Percentiles rank a stretch among this genome's conserved stretches.
phyloP scores from a whole-genome alignment of 2,797 vertebrate genomes.

The Poliocrania exsul region DNA sequence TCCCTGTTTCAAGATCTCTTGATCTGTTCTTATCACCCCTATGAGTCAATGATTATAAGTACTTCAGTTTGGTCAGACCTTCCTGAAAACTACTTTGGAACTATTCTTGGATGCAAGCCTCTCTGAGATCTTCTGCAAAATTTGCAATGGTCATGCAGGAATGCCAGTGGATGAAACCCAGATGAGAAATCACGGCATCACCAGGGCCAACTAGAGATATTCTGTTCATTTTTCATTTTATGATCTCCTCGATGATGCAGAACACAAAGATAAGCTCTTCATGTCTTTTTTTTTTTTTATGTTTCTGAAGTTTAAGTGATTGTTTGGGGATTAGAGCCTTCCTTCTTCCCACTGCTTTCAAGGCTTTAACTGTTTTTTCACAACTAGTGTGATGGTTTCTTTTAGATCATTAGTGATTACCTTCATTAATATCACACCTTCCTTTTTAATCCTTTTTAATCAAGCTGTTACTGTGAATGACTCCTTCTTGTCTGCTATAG shows the following conservation, averaged over 20 bases:
- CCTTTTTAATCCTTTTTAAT: not conserved
- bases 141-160: not conserved
- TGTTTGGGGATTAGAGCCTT: not conserved
- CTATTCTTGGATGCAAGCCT: not conserved
- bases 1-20: not conserved
- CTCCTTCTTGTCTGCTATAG: not conserved
- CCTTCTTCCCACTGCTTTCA: not conserved
- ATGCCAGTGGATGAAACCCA: not conserved
- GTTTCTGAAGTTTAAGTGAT: not conserved
- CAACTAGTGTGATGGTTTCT: not conserved
- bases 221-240: not conserved
- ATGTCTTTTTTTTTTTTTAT: rapidly evolving
- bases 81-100: not conserved
- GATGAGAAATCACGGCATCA: not conserved
- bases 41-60: not conserved
- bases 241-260: not conserved
- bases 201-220: not conserved
- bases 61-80: not conserved
- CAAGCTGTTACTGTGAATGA: not conserved
- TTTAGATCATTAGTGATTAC: not conserved
- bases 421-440: not conserved
- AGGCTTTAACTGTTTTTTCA: not conserved
- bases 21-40: not conserved
- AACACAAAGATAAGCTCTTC: not conserved
- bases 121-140: not conserved